These are phyloP conservation scores for Scomberomorus guttatus DNA, from an alignment of 2,797 vertebrate species.

Conservation along the genomic window DNA sequence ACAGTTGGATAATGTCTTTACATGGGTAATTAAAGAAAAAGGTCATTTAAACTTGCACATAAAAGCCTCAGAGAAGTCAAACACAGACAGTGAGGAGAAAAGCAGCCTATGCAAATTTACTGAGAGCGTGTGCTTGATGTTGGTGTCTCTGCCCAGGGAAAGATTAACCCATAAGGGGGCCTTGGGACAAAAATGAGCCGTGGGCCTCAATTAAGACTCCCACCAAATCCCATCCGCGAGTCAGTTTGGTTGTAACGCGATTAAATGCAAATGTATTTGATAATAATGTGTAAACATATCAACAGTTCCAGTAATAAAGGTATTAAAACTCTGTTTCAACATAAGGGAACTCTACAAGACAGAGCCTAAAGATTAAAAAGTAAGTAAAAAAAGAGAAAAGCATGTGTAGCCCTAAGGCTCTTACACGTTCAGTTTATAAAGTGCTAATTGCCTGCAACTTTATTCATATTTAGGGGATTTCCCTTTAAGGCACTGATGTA, in stretches of 20 bases:
- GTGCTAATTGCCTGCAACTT: background rate
- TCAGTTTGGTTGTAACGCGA: background rate
- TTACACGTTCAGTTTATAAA: background rate
- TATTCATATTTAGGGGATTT: background rate
- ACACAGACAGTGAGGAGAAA: background rate
- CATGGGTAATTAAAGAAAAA: background rate
- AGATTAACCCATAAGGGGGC: background rate
- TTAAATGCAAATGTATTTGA: background rate
- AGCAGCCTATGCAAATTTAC: background rate
- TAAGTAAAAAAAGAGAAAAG: too few relatives aligned
- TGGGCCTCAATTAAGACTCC: background rate
- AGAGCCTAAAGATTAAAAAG: background rate
- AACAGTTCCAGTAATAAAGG: background rate
- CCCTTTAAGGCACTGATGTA: background rate
- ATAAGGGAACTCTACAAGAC: background rate
- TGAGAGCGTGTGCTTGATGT: background rate
- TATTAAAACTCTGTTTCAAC: background rate
- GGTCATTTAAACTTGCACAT: background rate
- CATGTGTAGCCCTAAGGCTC: too few relatives aligned
- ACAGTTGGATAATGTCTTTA: background rate
- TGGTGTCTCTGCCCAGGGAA: background rate
- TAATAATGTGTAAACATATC: background rate
- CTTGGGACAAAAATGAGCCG: background rate
- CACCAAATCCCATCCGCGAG: background rate
- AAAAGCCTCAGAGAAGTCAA: background rate